Base-by-base conservation (phyloP, 2,113 vertebrate species). In the Prunella fulvescens region DNA sequence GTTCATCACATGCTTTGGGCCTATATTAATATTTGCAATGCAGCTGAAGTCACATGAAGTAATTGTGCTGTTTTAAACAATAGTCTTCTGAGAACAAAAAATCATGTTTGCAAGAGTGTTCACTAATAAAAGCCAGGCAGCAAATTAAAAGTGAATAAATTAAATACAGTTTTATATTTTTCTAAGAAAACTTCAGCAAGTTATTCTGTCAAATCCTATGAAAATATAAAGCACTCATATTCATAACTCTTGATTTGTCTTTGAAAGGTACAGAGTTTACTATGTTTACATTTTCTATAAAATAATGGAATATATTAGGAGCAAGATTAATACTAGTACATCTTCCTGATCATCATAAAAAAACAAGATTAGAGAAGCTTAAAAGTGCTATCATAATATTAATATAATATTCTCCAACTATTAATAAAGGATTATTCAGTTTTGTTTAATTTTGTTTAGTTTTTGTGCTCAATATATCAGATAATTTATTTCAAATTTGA, bases 11-110 rank as follows among this genome's bases (percentile, higher is more conserved):
- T 85, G 57, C 26, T 66, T 57, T 12, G 6, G 56, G 31, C 39
- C 44, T n/a, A 80, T 26, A 83, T 92, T 83, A 88, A 66, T 91
- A 91, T 67, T 54, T 71, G 25, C 44, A 89, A 70, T 45, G 57
- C 31, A 84, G 24, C 16, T 81, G n/a, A 89, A 91, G 57, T 93
- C 78, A 87, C 39, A 92, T 61, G 76, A 87, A 89, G 53, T 58
- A 89, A 94, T 73, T 90, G 39, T 94, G 29, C n/a, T 86, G 42
- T 54, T 64, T 42, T 72, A 85, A 89, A 92, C 89, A 85, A 79
- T 80, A 62, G 45, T 66, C 25, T 91, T 82, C 65, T n/a, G 71
- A 80, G 54, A 82, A 90, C n/a, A 85, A 84, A 90, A 85, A 67
- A 31, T 54, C 9, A 51, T 48, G 39, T 70, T 81, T 82, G 35